phyloP scores from a whole-genome alignment of 2,113 vertebrate species.

The Chrysemys picta region DNA sequence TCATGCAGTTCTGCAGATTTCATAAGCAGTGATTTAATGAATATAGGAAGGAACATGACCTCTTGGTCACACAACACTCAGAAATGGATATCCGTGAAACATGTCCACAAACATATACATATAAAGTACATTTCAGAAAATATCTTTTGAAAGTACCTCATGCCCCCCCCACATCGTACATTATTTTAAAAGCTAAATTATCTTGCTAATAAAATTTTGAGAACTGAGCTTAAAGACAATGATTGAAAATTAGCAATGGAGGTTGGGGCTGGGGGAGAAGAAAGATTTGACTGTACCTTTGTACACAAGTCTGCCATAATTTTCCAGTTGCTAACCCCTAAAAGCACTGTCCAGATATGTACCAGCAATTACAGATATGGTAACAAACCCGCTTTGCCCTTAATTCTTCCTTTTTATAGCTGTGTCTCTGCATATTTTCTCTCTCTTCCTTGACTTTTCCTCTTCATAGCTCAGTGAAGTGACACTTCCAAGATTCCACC shows the following conservation, averaged over 20 bases:
- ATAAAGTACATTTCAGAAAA: not conserved
- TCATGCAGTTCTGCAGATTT: not conserved
- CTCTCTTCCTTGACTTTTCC: not conserved
- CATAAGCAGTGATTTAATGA: not conserved
- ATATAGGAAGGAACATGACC: not conserved
- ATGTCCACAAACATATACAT: not conserved
- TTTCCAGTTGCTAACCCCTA: not conserved
- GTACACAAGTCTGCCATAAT: conserved; percentile 52
- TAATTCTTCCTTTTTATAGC: not conserved
- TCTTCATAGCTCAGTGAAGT: not conserved
- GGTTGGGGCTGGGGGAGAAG: not conserved
- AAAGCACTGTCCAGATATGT: not conserved
- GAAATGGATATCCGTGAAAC: not conserved
- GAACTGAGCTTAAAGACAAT: not conserved
- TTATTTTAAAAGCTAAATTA: not conserved
- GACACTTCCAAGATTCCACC: conserved; percentile 4
- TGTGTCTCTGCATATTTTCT: not conserved
- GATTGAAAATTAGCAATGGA: not conserved
- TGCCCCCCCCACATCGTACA: not conserved
- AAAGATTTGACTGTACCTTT: conserved; percentile 64
- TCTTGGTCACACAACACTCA: not conserved
- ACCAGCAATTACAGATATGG: not conserved
- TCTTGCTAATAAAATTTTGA: not conserved
- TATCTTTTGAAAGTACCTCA: not conserved
- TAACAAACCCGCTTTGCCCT: not conserved